Conservation (phyloP, 2,113 vertebrate genomes). For the Amphilophus citrinellus region DNA sequence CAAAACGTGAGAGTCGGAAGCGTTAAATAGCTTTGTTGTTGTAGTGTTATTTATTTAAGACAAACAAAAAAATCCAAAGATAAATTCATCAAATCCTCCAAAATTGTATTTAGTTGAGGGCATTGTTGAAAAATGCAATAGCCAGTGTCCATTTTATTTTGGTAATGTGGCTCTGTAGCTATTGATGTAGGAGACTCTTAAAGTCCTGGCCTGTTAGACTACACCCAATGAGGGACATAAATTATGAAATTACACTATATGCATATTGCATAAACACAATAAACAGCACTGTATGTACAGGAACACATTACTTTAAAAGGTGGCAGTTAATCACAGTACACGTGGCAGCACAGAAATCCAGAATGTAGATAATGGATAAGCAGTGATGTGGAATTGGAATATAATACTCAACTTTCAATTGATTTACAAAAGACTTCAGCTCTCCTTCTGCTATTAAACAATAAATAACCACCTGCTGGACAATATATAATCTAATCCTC, state of each 20-base stretch:
- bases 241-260: conserved; percentile 51
- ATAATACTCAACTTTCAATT: conserved; percentile 58
- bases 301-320: conserved; percentile 62
- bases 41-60: no score
- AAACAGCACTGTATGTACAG: conserved; percentile 34
- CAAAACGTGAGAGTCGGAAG: background rate
- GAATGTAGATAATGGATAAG: conserved; percentile 53
- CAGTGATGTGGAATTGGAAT: conserved; percentile 51
- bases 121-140: no score
- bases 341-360: conserved; percentile 27
- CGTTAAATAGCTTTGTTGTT: no score
- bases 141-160: background rate
- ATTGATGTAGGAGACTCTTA: no score
- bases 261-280: conserved; percentile 63
- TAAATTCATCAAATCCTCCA: no score
- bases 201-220: conserved; percentile 36
- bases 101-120: no score
- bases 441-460: conserved; percentile 43
- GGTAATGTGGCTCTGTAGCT: background rate
- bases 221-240: conserved; percentile 49
- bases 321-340: conserved; percentile 64
- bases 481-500: conserved; percentile 35
- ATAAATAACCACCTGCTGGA: conserved; percentile 49
- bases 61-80: no score
- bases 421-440: conserved; percentile 53